A percentile compares a stretch with the other conserved stretches of the same genome.
Evolutionary conservation across 2,797 vertebrate species (phyloP).

Genomic region (Syngnathus rostellatus): DNA sequence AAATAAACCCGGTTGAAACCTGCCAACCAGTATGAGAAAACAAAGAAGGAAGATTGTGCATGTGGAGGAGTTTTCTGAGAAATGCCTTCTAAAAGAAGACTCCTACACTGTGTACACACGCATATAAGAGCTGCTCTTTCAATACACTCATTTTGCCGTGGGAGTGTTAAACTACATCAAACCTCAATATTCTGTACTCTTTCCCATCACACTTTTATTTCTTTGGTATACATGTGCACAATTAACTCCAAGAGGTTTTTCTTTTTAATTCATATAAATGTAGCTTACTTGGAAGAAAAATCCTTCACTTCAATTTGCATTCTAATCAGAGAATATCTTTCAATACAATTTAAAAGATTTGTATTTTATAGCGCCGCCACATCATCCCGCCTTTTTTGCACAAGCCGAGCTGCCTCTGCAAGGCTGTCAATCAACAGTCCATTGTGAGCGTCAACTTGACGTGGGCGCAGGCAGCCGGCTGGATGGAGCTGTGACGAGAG

Average conservation of each 20-base stretch:
- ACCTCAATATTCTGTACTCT: slow-evolving; percentile 7
- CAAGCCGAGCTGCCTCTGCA: slow-evolving; percentile 13
- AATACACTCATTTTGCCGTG: slow-evolving; percentile 29
- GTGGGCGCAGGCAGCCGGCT: background rate
- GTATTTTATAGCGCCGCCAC: slow-evolving; percentile 6
- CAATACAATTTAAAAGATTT: slow-evolving; percentile 8
- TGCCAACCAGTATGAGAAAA: slow-evolving; percentile 42
- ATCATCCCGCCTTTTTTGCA: slow-evolving; percentile 48
- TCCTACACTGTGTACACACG: slow-evolving; percentile 57
- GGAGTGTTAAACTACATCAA: slow-evolving; percentile 20
- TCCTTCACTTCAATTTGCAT: background rate
- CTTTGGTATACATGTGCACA: background rate
- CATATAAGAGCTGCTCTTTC: slow-evolving; percentile 36
- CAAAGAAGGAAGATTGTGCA: slow-evolving; percentile 45
- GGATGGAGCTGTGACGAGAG: slow-evolving; percentile 25
- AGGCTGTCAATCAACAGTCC: slow-evolving; percentile 12
- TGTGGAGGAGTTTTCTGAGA: slow-evolving; percentile 63
- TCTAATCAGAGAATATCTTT: background rate
- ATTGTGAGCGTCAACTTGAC: slow-evolving; percentile 5
- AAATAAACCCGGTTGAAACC: slow-evolving; percentile 28
- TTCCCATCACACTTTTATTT: background rate
- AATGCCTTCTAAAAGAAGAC: slow-evolving; percentile 52
- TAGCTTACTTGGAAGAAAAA: background rate
- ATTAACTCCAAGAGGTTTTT: background rate
- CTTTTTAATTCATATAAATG: background rate